A percentile compares a stretch with the other conserved stretches of the same genome.
These are phyloP conservation scores for Apus apus DNA, from an alignment of 2,113 vertebrate genomes.

Conservation along the genomic window DNA sequence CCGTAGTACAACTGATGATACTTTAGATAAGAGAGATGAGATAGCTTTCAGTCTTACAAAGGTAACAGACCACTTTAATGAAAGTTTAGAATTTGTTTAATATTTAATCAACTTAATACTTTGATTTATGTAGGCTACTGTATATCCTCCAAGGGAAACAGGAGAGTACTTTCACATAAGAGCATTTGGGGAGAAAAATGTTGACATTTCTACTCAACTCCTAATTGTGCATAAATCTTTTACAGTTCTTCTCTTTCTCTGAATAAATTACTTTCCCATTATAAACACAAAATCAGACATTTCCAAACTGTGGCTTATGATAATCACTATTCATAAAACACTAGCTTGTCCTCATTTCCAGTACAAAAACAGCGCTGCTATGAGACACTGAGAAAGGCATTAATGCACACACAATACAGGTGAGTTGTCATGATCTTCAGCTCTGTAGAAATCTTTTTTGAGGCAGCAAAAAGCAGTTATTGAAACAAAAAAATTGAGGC, in stretches of 20 bases:
- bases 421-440: background rate
- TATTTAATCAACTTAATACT: slow-evolving; percentile 58
- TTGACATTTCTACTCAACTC: slow-evolving; percentile 22
- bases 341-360: background rate
- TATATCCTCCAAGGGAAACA: background rate
- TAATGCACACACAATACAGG: background rate
- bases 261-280: slow-evolving; percentile 10
- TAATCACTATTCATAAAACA: background rate
- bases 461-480: background rate
- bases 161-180: background rate
- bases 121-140: slow-evolving; percentile 46
- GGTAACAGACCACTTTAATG: slow-evolving; percentile 23
- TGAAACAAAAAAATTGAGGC: background rate
- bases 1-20: slow-evolving; percentile 9
- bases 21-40: slow-evolving; percentile 22
- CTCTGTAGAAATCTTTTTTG: background rate
- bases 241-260: background rate
- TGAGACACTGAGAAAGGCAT: background rate
- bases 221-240: slow-evolving; percentile 55
- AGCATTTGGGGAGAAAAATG: slow-evolving; percentile 47
- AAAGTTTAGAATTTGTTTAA: slow-evolving; percentile 47
- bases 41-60: slow-evolving; percentile 36
- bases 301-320: background rate
- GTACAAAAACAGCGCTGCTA: background rate
- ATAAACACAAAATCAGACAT: slow-evolving; percentile 13